phyloP scores from a whole-genome alignment of 2,797 vertebrate genomes.

The Acropternis orthonyx region DNA sequence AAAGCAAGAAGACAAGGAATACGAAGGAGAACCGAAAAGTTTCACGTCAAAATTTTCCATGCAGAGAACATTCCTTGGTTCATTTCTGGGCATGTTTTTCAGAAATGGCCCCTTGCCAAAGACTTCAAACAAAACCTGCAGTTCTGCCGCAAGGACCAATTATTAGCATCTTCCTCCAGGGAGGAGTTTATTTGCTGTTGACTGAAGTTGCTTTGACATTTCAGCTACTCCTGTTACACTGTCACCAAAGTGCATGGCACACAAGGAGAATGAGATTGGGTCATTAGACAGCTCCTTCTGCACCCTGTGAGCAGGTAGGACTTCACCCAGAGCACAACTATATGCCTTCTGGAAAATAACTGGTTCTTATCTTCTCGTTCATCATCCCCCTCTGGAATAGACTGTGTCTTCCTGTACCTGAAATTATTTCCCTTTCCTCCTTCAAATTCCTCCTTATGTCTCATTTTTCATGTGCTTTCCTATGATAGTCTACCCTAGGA shows the following conservation, averaged over 20 bases:
- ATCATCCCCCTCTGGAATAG: not conserved
- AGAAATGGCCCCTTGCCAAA: not conserved
- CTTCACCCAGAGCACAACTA: not conserved
- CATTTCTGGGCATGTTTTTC: not conserved
- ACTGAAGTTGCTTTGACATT: slow-evolving; percentile 15
- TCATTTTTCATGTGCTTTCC: slow-evolving; percentile 2
- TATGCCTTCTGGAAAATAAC: slow-evolving; percentile 4
- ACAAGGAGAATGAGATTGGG: not conserved
- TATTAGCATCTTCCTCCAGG: slow-evolving; percentile 22
- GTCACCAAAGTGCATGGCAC: not conserved
- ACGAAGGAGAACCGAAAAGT: not conserved
- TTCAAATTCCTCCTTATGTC: not conserved
- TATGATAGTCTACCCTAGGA: not conserved
- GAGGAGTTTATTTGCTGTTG: slow-evolving; percentile 7
- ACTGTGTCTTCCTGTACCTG: not conserved
- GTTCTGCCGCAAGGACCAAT: not conserved
- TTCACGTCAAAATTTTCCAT: not conserved
- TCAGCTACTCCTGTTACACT: slow-evolving; percentile 1
- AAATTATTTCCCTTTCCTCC: not conserved
- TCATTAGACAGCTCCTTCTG: not conserved
- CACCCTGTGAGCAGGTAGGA: not conserved
- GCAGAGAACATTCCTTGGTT: not conserved
- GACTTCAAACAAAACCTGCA: not conserved
- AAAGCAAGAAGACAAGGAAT: not conserved
- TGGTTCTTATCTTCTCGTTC: not conserved